phyloP scores from a whole-genome alignment of 2,888 invertebrate species.

The Philaethria dido region DNA sequence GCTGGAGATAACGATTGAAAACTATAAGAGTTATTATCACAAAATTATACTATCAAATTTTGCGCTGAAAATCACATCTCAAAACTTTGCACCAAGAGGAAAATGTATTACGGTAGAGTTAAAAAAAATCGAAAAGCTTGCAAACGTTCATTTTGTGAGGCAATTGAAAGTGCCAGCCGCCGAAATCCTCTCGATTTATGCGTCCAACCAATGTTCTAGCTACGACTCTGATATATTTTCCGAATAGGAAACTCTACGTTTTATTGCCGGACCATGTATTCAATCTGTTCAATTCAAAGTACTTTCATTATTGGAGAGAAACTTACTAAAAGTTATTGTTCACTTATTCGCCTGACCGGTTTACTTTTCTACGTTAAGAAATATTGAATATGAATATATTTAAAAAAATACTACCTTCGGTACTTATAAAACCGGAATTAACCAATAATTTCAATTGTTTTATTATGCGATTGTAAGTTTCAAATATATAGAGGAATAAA shows the following conservation, averaged over 20 bases:
- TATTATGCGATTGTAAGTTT: background rate
- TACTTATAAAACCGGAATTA: too few relatives aligned
- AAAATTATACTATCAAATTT: background rate
- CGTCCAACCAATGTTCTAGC: slow-evolving; percentile 17
- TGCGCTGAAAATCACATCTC: background rate
- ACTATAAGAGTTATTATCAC: background rate
- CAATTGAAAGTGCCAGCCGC: slow-evolving; percentile 25
- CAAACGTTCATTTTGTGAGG: slow-evolving; percentile 15
- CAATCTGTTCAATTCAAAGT: background rate
- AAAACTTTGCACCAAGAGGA: background rate
- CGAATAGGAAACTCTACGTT: slow-evolving; percentile 13
- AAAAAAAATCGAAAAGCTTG: slow-evolving; percentile 11
- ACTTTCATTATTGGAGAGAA: background rate
- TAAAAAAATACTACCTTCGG: too few relatives aligned
- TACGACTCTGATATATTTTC: slow-evolving; percentile 4
- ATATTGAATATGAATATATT: background rate
- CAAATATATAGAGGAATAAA: too few relatives aligned
- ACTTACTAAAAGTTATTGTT: background rate
- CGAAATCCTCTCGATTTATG: slow-evolving; percentile 22
- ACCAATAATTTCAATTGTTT: background rate
- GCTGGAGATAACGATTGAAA: background rate
- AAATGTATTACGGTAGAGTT: slow-evolving; percentile 11
- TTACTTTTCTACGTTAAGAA: background rate
- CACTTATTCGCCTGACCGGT: background rate
- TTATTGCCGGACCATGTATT: slow-evolving; percentile 13